Percentiles rank a stretch among this genome's conserved stretches.
Evolutionary conservation across 30 jellyfish, hydroid and myxozoan genomes (phyloP).

Genomic region (Aurelia aurita): DNA sequence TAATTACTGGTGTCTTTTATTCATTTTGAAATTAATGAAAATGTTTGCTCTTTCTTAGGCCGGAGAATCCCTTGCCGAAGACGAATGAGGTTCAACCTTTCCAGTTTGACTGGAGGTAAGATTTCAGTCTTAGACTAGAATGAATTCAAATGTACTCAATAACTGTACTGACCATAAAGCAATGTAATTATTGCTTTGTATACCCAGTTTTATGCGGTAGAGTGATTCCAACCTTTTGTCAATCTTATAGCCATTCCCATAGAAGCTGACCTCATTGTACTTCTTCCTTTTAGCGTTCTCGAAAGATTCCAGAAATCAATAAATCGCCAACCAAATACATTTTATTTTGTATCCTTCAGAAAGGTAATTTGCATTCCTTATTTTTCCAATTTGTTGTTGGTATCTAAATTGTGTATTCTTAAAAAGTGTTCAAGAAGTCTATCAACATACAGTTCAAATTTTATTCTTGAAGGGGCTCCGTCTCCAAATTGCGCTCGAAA

Average conservation of each 20-base stretch:
- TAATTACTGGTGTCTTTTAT: no score
- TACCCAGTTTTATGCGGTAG: neutral
- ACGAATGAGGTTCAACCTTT: constrained; percentile 40
- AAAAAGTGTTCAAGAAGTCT: no score
- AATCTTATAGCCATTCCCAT: neutral
- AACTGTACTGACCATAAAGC: no score
- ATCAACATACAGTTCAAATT: no score
- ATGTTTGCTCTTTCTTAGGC: neutral
- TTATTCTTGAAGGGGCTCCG: no score
- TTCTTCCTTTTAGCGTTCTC: constrained; percentile 36
- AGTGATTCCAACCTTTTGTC: neutral
- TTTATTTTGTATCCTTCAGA: constrained; percentile 70
- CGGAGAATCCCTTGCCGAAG: neutral
- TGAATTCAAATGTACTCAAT: no score
- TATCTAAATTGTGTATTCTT: no score
- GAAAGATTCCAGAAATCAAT: constrained; percentile 65
- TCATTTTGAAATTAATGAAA: no score
- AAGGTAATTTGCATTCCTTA: constrained; percentile 13
- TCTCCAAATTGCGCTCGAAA: no score
- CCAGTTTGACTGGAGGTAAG: constrained; percentile 63
- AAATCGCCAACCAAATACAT: constrained; percentile 69
- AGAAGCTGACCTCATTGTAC: neutral
- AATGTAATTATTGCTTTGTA: no score
- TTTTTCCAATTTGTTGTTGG: neutral
- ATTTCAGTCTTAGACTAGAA: no score